Percentiles rank a stretch among this genome's conserved stretches.
Evolutionary conservation across 2,113 vertebrate genomes (phyloP).

Genomic region (Sterrhoptilus dennistouni): DNA sequence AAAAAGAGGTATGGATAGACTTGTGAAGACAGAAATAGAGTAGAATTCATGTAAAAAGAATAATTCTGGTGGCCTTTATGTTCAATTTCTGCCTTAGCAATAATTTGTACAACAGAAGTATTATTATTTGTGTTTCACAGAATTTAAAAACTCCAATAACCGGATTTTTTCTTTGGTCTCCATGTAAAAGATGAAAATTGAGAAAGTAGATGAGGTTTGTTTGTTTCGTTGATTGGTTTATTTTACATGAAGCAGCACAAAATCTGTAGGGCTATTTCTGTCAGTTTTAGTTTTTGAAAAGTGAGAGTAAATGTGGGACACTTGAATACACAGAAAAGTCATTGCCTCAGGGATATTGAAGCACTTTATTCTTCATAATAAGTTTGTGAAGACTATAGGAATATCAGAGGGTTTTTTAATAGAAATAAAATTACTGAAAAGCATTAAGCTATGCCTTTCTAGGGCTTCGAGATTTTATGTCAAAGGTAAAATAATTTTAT

Average conservation of each 20-base stretch:
- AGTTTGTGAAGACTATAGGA: not conserved
- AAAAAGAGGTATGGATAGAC: not conserved
- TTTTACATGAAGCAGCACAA: not conserved
- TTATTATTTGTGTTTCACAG: not conserved
- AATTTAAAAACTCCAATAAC: not conserved
- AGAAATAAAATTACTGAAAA: not conserved
- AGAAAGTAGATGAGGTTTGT: not conserved
- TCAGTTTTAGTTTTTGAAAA: not conserved
- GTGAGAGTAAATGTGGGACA: not conserved
- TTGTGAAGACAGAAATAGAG: not conserved
- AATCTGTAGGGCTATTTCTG: not conserved
- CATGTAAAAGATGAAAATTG: not conserved
- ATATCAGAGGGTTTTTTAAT: accelerated
- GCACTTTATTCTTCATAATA: not conserved
- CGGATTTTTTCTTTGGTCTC: not conserved
- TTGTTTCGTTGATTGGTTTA: not conserved
- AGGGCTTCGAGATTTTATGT: not conserved
- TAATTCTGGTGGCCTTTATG: not conserved
- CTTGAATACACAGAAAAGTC: not conserved
- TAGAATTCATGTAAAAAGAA: not conserved
- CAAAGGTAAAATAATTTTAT: not conserved
- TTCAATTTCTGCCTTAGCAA: not conserved
- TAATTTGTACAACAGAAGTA: not conserved
- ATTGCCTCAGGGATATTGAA: not conserved
- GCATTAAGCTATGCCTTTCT: not conserved